phyloP scores from a whole-genome alignment of 2,888 invertebrate species.

The Thumatha senex region DNA sequence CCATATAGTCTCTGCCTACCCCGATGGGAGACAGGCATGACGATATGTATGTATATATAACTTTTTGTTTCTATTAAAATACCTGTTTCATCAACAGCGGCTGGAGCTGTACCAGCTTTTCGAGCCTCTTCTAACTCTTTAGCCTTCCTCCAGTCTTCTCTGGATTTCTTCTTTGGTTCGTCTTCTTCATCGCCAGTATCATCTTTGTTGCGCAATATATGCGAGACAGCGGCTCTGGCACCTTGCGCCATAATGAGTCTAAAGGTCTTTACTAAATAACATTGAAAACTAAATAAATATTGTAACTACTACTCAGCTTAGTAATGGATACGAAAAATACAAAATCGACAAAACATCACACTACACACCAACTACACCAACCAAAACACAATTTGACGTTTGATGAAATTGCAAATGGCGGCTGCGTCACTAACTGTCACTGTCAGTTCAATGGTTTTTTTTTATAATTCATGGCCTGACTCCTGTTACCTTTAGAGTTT shows the following conservation, averaged over 20 bases:
- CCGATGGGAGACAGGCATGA: too few relatives aligned
- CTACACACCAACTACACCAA: background rate
- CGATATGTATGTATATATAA: too few relatives aligned
- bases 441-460: too few relatives aligned
- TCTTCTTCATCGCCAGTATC: slow-evolving; percentile 85
- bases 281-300: background rate
- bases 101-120: slow-evolving; percentile 97
- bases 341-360: background rate
- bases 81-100: slow-evolving; percentile 91
- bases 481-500: too few relatives aligned
- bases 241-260: slow-evolving; percentile 57
- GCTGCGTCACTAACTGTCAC: background rate
- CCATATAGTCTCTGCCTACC: too few relatives aligned
- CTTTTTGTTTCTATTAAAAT: slow-evolving; percentile 16
- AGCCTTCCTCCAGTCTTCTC: slow-evolving; percentile 98
- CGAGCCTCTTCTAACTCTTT: slow-evolving; percentile 99
- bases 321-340: background rate
- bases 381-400: background rate
- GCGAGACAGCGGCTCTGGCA: slow-evolving; percentile 85
- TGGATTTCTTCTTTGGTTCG: slow-evolving; percentile 92
- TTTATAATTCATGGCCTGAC: too few relatives aligned
- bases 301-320: background rate
- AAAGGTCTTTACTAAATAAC: background rate
- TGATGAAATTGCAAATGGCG: background rate
- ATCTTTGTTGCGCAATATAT: slow-evolving; percentile 87